Percentiles rank a stretch among this genome's conserved stretches.
Evolutionary conservation across 2,113 vertebrate genomes (phyloP).

Genomic region (Heptranchias perlo): DNA sequence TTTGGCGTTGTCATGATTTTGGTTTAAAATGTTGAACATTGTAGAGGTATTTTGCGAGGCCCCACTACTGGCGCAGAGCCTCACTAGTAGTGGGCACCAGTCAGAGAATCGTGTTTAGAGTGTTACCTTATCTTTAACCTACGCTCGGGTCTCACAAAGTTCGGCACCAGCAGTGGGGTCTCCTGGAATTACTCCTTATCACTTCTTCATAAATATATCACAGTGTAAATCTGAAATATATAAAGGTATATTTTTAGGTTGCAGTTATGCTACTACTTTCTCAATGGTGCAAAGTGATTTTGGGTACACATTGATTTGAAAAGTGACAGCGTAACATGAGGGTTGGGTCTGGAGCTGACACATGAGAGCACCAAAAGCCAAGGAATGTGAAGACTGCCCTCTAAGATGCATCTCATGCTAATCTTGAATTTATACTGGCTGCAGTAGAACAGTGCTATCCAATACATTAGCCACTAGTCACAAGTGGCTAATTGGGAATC

Average conservation of each 20-base stretch:
- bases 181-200: not conserved
- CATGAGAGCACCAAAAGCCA: not conserved
- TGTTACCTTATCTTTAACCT: not conserved
- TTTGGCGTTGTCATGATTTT: slow-evolving; percentile 41
- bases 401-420: not conserved
- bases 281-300: not conserved
- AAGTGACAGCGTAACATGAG: not conserved
- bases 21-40: slow-evolving; percentile 43
- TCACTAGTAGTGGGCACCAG: not conserved
- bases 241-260: not conserved
- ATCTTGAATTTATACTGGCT: not conserved
- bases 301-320: not conserved
- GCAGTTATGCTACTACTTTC: not conserved
- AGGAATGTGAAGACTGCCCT: not conserved
- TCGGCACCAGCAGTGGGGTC: not conserved
- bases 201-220: not conserved
- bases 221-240: not conserved
- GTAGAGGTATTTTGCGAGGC: slow-evolving; percentile 8
- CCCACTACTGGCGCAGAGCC: not conserved
- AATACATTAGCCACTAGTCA: not conserved
- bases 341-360: too few species aligned
- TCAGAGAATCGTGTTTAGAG: not conserved
- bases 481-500: not conserved
- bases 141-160: not conserved
- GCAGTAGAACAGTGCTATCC: not conserved